Base-by-base conservation (phyloP, 2,888 invertebrate genomes). In the Stenodema calcarata region DNA sequence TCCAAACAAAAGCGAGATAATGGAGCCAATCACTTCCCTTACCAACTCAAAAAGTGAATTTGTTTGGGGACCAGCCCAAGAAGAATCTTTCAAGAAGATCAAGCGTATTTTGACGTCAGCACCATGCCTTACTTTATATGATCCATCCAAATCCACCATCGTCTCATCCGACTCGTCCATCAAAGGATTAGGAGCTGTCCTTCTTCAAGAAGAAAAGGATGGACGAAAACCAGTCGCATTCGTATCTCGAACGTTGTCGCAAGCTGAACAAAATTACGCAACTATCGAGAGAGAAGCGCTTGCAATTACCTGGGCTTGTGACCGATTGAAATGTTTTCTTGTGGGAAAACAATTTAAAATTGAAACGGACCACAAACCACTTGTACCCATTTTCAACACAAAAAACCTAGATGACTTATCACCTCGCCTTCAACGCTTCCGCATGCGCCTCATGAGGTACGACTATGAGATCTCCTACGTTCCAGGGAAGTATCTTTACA, bases 11-110 rank as follows among this genome's bases (percentile, higher is more conserved):
- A 30, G 76, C 16, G 30, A 23, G 18, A 14, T 88, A 7, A 86
- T 85, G 16, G 83, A 83, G 16, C 81, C 87, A 2, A 42, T 87
- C 16, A 83, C 75, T n/a, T 35, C 73, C 1, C 27, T 88, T 2
- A 14, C 88, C 0, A 88, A 85, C 54, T 83, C 81, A 7, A 80
- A 88, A 69, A 75, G 30, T 27, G 83, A 86, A 3, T 87, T 81
- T 23, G 42, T 80, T 7, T 86, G 87, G 87, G 73, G 14, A 7
- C 44, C 50, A 14, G 44, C 30, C 16, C 86, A 88, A 23, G 69
- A 78, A 44, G 28, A 83, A 16, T 28, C 78, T 11, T 83, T 88
- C 47, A 0, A 50, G 7, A 42, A 79, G 18, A 76, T 86, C 23
- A 85, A 87, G 41, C 0, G 9, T 1, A 69, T 6, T n/a, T 41